phyloP scores from a whole-genome alignment of 2,113 vertebrate species.

The Oceanites oceanicus region DNA sequence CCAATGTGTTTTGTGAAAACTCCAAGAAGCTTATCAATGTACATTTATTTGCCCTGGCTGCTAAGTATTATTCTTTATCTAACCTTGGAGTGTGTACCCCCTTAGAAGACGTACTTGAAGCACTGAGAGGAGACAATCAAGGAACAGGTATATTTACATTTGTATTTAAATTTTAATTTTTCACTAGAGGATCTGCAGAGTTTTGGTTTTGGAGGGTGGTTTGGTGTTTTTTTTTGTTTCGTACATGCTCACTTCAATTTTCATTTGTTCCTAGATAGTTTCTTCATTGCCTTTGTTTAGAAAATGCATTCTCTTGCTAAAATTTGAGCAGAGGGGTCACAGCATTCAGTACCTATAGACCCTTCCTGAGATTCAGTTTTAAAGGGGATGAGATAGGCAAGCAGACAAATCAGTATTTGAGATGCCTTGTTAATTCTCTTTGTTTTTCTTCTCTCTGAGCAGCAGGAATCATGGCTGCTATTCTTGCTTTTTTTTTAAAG shows the following conservation, averaged over 20 bases:
- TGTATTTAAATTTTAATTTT: neutral
- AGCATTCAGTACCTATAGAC: neutral
- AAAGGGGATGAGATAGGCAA: neutral
- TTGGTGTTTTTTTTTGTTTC: neutral
- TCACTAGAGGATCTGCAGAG: neutral
- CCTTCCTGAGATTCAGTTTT: neutral
- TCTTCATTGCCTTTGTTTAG: neutral
- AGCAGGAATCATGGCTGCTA: neutral
- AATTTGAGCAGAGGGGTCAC: neutral
- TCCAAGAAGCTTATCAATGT: conserved; percentile 80
- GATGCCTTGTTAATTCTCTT: neutral
- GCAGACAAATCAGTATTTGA: neutral
- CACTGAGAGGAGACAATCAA: conserved; percentile 60
- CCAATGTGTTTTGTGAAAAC: conserved; percentile 81
- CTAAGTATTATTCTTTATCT: conserved; percentile 80
- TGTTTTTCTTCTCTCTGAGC: neutral
- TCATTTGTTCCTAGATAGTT: neutral
- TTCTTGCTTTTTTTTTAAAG: neutral
- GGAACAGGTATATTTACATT: conserved; percentile 54
- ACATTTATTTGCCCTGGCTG: conserved; percentile 76
- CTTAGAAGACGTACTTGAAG: conserved; percentile 77
- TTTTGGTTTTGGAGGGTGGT: neutral
- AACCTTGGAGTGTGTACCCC: conserved; percentile 81
- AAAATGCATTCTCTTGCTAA: neutral
- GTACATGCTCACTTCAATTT: neutral